Percentiles rank a stretch among this genome's conserved stretches.
Conservation (phyloP, 2,888 invertebrate genomes). For the Aromia moschata region DNA sequence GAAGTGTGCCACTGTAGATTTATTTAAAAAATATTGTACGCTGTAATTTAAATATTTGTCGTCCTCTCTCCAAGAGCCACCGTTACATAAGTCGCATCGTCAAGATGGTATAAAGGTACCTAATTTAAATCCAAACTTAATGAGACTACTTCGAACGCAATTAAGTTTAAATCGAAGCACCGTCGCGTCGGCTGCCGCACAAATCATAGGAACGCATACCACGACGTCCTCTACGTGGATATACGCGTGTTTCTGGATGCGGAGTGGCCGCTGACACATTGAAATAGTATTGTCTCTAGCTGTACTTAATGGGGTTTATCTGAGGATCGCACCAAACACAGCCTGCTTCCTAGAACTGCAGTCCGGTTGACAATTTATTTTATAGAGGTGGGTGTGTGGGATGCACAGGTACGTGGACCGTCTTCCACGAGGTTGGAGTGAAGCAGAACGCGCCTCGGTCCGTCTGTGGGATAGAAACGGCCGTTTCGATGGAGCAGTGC, state of each 20-base stretch:
- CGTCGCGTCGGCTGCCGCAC: slow-evolving; percentile 13
- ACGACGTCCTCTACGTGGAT: slow-evolving; percentile 18
- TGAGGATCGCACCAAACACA: slow-evolving; percentile 59
- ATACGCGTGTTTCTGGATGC: slow-evolving; percentile 28
- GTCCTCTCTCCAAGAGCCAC: no score
- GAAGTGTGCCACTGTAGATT: no score
- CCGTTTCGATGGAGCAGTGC: no score
- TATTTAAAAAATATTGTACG: no score
- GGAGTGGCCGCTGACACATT: slow-evolving; percentile 60
- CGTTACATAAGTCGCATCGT: no score
- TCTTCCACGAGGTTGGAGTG: slow-evolving; percentile 29
- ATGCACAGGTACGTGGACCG: slow-evolving; percentile 45
- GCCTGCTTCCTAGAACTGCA: slow-evolving; percentile 63
- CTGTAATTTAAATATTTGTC: no score
- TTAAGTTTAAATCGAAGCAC: slow-evolving; percentile 9
- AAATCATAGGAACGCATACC: slow-evolving; percentile 27
- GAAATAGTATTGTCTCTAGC: slow-evolving; percentile 65
- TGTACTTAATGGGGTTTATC: slow-evolving; percentile 65
- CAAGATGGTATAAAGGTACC: slow-evolving; percentile 10
- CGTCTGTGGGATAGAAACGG: slow-evolving; percentile 46
- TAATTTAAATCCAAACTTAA: slow-evolving; percentile 17
- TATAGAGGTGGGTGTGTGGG: slow-evolving; percentile 60
- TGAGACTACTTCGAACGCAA: slow-evolving; percentile 13
- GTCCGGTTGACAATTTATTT: slow-evolving; percentile 65
- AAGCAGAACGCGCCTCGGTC: slow-evolving; percentile 4